Evolutionary conservation across 2,888 invertebrate species (phyloP).

Genomic region (Deilephila elpenor): DNA sequence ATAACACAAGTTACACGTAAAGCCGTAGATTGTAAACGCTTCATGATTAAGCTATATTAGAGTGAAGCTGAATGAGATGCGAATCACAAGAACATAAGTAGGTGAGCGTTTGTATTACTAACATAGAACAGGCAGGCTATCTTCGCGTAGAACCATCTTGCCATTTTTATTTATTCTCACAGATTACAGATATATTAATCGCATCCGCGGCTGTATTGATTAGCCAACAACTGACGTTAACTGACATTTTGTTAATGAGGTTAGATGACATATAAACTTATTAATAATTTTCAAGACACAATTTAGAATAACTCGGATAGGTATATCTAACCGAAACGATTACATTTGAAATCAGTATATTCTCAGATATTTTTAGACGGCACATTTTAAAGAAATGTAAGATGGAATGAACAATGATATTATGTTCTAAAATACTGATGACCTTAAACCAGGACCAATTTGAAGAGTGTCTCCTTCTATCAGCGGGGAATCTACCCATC

Average conservation of each 20-base stretch:
- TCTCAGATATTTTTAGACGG: neutral
- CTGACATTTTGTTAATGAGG: slow-evolving; percentile 21
- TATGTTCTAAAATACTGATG: slow-evolving; percentile 73
- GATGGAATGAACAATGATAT: slow-evolving; percentile 74
- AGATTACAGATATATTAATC: slow-evolving; percentile 29
- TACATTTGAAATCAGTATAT: neutral
- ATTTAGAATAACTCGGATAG: neutral
- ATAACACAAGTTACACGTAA: slow-evolving; percentile 65
- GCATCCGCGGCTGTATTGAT: slow-evolving; percentile 35
- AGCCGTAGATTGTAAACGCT: slow-evolving; percentile 44
- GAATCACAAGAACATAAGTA: slow-evolving; percentile 36
- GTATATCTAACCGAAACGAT: neutral
- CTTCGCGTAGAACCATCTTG: slow-evolving; percentile 56
- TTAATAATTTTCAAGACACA: neutral
- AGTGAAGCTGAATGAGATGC: slow-evolving; percentile 48
- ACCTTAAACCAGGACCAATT: slow-evolving; percentile 90
- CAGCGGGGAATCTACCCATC: slow-evolving; percentile 86
- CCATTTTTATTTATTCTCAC: slow-evolving; percentile 50
- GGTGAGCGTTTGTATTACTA: slow-evolving; percentile 46
- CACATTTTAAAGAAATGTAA: slow-evolving; percentile 56
- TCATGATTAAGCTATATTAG: slow-evolving; percentile 47
- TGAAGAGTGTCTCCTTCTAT: slow-evolving; percentile 84
- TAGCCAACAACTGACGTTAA: slow-evolving; percentile 41
- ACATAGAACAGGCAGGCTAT: slow-evolving; percentile 49
- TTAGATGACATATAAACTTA: slow-evolving; percentile 13